Evolutionary conservation across 2,888 invertebrate species (phyloP).

Genomic region (Lepeophtheirus nordmannii): DNA sequence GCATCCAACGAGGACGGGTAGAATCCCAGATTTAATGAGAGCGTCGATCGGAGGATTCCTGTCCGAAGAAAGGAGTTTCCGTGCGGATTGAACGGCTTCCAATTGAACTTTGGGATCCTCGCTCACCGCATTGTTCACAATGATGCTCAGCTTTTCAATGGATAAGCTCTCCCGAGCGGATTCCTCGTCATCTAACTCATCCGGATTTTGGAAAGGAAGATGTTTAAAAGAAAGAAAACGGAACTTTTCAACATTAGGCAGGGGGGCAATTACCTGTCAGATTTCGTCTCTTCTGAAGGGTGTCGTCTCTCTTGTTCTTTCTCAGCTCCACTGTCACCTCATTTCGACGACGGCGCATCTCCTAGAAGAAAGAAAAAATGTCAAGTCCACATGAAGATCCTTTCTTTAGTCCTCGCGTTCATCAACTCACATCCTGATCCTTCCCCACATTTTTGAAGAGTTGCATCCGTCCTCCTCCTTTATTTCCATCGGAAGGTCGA

Average conservation of each 20-base stretch:
- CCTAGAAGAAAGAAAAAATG: conserved; percentile 52
- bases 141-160: conserved; percentile 56
- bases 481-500: conserved; percentile 6
- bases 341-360: conserved; percentile 89
- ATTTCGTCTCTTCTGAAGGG: conserved; percentile 83
- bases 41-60: conserved; percentile 96
- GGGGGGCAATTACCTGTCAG: not conserved
- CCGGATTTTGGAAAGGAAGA: not conserved
- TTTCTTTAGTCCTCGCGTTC: too few species aligned
- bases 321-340: conserved; percentile 91
- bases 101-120: conserved; percentile 61
- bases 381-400: too few species aligned
- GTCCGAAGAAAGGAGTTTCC: conserved; percentile 89
- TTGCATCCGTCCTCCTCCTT: conserved; percentile 46
- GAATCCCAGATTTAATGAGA: conserved; percentile 77
- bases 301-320: conserved; percentile 96
- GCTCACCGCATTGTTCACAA: conserved; percentile 72
- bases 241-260: not conserved
- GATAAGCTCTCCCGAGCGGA: conserved; percentile 36
- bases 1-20: conserved; percentile 83
- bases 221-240: not conserved
- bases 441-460: conserved; percentile 98
- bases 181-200: conserved; percentile 1
- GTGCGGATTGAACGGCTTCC: conserved; percentile 79
- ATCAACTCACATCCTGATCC: conserved; percentile 96